Percentiles rank a stretch among this genome's conserved stretches.
Evolutionary conservation across 2,113 vertebrate genomes (phyloP).

Genomic region (Propithecus coquereli): DNA sequence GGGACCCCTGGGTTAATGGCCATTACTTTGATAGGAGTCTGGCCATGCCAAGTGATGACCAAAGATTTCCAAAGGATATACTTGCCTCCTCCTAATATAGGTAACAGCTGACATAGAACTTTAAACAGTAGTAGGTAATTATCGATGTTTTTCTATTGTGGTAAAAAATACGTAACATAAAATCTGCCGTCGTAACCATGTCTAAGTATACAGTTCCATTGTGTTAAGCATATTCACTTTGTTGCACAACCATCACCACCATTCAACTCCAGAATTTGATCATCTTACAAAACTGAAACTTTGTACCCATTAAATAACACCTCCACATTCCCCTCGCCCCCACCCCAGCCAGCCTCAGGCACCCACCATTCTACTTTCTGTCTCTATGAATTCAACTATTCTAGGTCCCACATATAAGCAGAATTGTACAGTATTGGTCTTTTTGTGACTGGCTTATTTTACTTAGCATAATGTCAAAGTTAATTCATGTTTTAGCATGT

Average conservation of each 20-base stretch:
- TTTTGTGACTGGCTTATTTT: not conserved
- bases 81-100: not conserved
- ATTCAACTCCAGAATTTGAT: not conserved
- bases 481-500: not conserved
- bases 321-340: not conserved
- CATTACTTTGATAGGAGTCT: not conserved
- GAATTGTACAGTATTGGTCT: not conserved
- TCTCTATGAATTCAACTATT: rapidly evolving
- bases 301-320: not conserved
- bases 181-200: too few species aligned
- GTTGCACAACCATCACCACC: not conserved
- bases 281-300: not conserved
- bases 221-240: not conserved
- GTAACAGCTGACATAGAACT: not conserved
- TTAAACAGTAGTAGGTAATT: not conserved
- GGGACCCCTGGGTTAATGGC: not conserved
- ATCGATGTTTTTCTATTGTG: not conserved
- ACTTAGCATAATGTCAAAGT: not conserved
- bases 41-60: not conserved
- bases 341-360: not conserved
- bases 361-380: not conserved
- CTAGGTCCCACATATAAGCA: rapidly evolving
- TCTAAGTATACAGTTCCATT: not conserved
- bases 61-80: not conserved
- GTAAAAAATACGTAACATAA: not conserved